Evolutionary conservation across 2,113 vertebrate genomes (phyloP).

Genomic region (Pterocles orientalis): DNA sequence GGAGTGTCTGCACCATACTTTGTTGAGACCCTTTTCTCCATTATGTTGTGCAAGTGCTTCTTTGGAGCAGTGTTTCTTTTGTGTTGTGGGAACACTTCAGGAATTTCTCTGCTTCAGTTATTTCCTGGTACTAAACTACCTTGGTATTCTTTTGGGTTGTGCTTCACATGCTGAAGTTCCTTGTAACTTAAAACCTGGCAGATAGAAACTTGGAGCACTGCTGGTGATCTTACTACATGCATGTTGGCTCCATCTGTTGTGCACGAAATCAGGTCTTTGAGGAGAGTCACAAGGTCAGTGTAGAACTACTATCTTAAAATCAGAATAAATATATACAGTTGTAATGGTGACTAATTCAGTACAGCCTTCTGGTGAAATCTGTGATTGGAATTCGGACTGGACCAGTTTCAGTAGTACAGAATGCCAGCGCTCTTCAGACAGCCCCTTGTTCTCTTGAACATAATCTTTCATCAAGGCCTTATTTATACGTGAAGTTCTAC

Average conservation of each 20-base stretch:
- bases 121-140: neutral
- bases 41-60: neutral
- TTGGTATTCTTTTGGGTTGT: neutral
- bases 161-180: neutral
- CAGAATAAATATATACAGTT: neutral
- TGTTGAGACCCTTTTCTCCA: neutral
- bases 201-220: neutral
- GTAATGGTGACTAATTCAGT: conserved; percentile 13
- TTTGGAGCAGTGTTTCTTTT: neutral
- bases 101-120: neutral
- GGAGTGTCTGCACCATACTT: neutral
- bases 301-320: neutral
- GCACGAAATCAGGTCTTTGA: neutral
- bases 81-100: neutral
- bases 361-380: neutral
- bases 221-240: neutral
- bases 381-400: neutral
- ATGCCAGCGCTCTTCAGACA: neutral
- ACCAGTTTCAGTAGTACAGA: neutral
- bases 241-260: conserved; percentile 15
- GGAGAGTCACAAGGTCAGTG: neutral
- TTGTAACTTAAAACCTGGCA: neutral
- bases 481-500: conserved; percentile 12
- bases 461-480: conserved; percentile 33
- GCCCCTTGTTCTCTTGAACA: conserved; percentile 15